Conservation (phyloP, 2,113 vertebrate genomes). For the Anseranas semipalmata region DNA sequence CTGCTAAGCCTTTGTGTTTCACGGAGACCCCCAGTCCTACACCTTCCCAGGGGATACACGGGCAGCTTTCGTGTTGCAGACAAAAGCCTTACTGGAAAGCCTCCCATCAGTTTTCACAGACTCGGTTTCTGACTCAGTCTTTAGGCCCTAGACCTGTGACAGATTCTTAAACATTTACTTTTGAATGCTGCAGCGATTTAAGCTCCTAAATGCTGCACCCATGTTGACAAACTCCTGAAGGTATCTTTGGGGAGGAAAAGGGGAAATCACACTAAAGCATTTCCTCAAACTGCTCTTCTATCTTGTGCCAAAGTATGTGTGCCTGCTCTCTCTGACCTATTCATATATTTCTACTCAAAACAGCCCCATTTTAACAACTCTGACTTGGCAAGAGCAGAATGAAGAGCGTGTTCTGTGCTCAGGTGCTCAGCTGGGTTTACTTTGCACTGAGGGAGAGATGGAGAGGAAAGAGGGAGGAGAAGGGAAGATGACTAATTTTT, state of each 20-base stretch:
- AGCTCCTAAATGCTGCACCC: background rate
- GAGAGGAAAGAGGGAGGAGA: background rate
- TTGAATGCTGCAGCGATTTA: background rate
- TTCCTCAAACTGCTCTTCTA: conserved; percentile 25
- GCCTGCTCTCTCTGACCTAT: conserved; percentile 9
- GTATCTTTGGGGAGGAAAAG: background rate
- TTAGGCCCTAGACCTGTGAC: background rate
- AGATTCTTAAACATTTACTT: background rate
- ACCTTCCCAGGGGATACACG: fast-evolving
- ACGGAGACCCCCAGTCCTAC: background rate
- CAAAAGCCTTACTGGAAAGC: background rate
- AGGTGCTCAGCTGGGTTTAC: conserved; percentile 26
- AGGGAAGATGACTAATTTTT: background rate
- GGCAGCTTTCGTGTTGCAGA: background rate
- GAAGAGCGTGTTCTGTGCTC: background rate
- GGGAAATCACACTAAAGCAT: background rate
- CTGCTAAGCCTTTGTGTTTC: background rate
- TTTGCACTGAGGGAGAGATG: background rate
- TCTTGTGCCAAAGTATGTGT: conserved; percentile 10
- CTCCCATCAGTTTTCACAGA: background rate
- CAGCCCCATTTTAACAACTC: background rate
- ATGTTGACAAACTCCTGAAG: background rate
- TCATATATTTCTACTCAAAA: conserved; percentile 6
- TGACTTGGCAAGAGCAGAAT: background rate
- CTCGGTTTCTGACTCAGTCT: background rate